Evolutionary conservation across 2,797 vertebrate species (phyloP).

Genomic region (Mormyrops attenuatus): DNA sequence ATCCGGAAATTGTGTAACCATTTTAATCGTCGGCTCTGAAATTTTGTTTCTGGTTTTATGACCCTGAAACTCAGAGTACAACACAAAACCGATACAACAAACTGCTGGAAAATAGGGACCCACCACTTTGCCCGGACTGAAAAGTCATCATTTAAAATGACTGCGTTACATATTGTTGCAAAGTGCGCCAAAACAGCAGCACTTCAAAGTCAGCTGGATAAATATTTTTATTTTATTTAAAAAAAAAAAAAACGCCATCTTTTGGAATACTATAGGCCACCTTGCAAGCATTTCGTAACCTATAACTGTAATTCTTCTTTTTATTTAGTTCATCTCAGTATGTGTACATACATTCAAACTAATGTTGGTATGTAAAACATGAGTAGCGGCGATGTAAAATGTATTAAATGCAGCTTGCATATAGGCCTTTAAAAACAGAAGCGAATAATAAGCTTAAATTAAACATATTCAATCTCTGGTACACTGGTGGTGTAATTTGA

Average conservation of each 20-base stretch:
- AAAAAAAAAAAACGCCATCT: neutral
- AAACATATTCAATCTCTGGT: slow-evolving; percentile 44
- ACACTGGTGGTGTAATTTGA: slow-evolving; percentile 76
- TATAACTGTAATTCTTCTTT: neutral
- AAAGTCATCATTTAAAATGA: neutral
- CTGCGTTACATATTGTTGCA: neutral
- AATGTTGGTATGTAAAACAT: neutral
- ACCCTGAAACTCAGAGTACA: neutral
- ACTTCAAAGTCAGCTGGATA: neutral
- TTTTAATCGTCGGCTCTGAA: neutral
- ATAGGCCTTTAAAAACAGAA: neutral
- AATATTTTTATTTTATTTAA: neutral
- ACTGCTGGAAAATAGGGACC: neutral
- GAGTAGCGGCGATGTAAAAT: neutral
- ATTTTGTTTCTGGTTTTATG: neutral
- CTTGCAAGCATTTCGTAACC: neutral
- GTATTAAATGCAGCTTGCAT: neutral
- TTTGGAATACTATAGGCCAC: neutral
- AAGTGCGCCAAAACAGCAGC: neutral
- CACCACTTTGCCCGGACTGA: neutral
- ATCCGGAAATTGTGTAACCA: neutral
- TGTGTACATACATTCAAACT: neutral
- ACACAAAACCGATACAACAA: neutral
- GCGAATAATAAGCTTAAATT: neutral
- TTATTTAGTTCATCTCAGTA: neutral